These are phyloP conservation scores for Tetramorium alpestre DNA, from an alignment of 1,140 invertebrate genomes.

Conservation along the genomic window DNA sequence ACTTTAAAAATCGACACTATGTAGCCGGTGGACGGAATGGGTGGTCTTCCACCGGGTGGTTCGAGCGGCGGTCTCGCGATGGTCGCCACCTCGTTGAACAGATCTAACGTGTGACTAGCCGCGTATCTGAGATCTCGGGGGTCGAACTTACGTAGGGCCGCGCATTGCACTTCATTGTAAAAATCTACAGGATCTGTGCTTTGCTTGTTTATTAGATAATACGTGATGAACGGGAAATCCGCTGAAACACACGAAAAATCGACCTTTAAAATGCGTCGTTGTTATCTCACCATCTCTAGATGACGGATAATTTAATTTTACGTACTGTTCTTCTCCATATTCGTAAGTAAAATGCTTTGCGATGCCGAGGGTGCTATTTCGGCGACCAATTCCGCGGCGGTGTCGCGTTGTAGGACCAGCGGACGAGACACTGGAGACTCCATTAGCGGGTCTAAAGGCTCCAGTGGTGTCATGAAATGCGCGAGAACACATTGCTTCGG, in stretches of 20 bases:
- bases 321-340: constrained; percentile 94
- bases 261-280: not conserved
- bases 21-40: constrained; percentile 93
- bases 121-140: constrained; percentile 92
- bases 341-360: constrained; percentile 92
- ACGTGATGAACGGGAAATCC: constrained; percentile 96
- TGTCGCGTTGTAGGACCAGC: constrained; percentile 91
- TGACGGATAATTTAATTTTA: constrained; percentile 5
- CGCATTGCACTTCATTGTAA: constrained; percentile 92
- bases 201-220: constrained; percentile 95
- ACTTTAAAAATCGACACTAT: constrained; percentile 97
- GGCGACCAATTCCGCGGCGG: constrained; percentile 91
- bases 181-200: constrained; percentile 93
- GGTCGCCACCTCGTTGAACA: constrained; percentile 95
- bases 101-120: constrained; percentile 93
- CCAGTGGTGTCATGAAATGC: constrained; percentile 94
- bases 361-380: constrained; percentile 91
- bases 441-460: constrained; percentile 92
- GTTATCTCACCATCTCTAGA: not conserved
- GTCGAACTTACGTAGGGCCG: constrained; percentile 93
- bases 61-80: constrained; percentile 94
- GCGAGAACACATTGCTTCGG: constrained; percentile 94
- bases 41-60: constrained; percentile 90
- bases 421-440: constrained; percentile 93
- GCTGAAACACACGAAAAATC: constrained; percentile 86